Percentiles rank a stretch among this genome's conserved stretches.
Conservation (phyloP, 2,113 vertebrate species). For the Megaceryle torquata region DNA sequence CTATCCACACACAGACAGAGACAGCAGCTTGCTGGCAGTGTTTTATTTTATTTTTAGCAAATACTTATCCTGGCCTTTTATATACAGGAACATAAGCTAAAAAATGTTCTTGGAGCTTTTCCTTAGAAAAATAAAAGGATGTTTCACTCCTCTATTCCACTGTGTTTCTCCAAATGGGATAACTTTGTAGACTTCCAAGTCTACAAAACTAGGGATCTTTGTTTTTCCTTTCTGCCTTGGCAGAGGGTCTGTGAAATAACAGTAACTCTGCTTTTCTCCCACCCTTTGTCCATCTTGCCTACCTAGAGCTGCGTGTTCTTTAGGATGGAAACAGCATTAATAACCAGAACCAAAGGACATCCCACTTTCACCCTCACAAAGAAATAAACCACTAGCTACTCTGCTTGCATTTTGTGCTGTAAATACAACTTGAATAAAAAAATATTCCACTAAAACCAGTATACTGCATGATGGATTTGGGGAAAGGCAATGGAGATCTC, state of each 20-base stretch:
- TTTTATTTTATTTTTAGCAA: background rate
- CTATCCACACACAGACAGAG: background rate
- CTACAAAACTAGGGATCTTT: background rate
- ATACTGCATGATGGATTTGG: background rate
- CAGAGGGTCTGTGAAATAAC: background rate
- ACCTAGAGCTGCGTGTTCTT: background rate
- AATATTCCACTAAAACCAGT: background rate
- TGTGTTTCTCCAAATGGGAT: background rate
- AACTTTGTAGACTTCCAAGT: background rate
- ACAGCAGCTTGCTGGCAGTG: background rate
- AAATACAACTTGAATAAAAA: background rate
- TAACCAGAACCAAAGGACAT: background rate
- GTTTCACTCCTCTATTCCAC: background rate
- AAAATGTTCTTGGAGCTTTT: background rate
- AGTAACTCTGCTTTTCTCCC: background rate
- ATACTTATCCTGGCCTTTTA: background rate
- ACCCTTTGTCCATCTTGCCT: background rate
- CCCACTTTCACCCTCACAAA: background rate
- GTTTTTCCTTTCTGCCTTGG: background rate
- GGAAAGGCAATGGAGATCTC: background rate
- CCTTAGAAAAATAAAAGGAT: background rate
- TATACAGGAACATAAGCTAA: background rate
- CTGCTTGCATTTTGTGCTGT: background rate
- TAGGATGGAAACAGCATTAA: background rate
- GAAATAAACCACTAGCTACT: background rate